Evolutionary conservation across 2,797 vertebrate species (phyloP), one percentile per base, ranked within the genome.

Genomic region (Manis crassicaudata): DNA sequence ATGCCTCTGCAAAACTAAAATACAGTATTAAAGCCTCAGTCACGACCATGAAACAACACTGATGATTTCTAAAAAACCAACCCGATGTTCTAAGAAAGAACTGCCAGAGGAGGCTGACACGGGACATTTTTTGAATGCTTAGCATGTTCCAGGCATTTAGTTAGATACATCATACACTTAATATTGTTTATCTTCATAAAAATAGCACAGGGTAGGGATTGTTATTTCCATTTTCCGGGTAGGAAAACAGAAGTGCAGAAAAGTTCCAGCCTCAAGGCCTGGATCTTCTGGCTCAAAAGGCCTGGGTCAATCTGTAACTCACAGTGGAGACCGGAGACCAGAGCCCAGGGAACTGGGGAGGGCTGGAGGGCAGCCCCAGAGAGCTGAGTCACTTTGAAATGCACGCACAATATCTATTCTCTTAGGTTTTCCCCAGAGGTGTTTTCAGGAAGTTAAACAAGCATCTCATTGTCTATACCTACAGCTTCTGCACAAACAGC

Each of bases 361-460:
- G 56, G 32, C 46, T 0, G 52, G 40, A 21, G 14, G 12, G 72
- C 18, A 40, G 81, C 4, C 29, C 27, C 2, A 37, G 58, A 58
- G 12, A 23, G 62, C 81, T 43, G 62, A 93, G 68, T 92, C 91
- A 87, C 77, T 40, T 4, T 52, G 84, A 77, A 52, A 90, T 27
- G 8, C 72, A 77, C 50, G 43, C 25, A 50, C 13, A 29, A 7
- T 25, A 29, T 50, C 82, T 79, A 50, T 46, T 83, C 32, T 37
- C 62, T 3, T 32, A 37, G 25, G 21, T 65, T 86, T 92, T 80
- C 93, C 81, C 92, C 85, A 73, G 76, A 93, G 29, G 16, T 62
- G 50, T 76, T 82, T 67, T 83, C 87, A 92, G 81, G 77, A 97
- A 97, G 88, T 80, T 60, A 83, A 90, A 92, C 84, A 97, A 92